phyloP scores from a whole-genome alignment of 1,140 invertebrate species.

The Brachionus rotundiformis region DNA sequence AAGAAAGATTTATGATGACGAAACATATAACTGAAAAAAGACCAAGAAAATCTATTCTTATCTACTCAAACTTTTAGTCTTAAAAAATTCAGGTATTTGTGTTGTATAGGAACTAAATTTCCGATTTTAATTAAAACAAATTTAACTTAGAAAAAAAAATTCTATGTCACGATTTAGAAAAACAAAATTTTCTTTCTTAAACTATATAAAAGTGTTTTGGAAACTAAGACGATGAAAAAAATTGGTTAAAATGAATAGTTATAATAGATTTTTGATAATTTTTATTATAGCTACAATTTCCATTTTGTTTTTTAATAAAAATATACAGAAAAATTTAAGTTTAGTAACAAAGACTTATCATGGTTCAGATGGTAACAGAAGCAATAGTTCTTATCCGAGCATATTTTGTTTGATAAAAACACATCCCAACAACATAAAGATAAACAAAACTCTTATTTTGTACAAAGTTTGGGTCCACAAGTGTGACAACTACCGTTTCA shows the following conservation, averaged over 20 bases:
- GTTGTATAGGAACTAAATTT: no score
- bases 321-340: background rate
- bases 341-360: background rate
- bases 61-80: no score
- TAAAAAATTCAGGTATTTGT: no score
- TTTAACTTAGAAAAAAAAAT: no score
- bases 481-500: background rate
- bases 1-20: no score
- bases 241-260: background rate
- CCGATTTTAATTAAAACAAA: no score
- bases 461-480: constrained; percentile 5
- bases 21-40: no score
- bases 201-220: background rate
- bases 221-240: background rate
- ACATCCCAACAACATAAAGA: background rate
- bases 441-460: background rate
- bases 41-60: no score
- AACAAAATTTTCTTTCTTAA: no score
- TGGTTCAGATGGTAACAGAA: background rate
- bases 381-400: background rate
- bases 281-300: background rate
- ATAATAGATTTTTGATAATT: background rate
- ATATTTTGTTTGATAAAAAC: constrained; percentile 15
- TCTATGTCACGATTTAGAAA: no score
- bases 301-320: background rate